These are phyloP conservation scores for Chelmon rostratus DNA, from an alignment of 2,797 vertebrate genomes.

Conservation along the genomic window DNA sequence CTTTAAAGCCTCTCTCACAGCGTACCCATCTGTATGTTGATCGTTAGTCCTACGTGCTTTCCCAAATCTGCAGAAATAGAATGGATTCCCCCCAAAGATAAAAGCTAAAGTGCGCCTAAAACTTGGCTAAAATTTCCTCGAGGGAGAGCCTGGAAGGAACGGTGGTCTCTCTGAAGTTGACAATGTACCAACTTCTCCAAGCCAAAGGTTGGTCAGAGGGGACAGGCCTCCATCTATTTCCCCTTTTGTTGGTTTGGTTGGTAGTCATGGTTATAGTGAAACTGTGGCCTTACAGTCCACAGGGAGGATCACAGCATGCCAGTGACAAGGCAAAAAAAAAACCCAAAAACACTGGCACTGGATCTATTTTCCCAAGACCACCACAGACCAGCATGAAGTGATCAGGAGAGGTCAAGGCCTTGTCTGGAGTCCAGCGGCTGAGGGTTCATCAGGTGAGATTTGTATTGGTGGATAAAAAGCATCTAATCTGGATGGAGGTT, in stretches of 20 bases:
- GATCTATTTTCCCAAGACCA: background rate
- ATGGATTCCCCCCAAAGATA: background rate
- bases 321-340: background rate
- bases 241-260: background rate
- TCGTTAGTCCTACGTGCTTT: background rate
- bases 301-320: conserved; percentile 1
- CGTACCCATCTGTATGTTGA: background rate
- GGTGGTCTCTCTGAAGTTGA: background rate
- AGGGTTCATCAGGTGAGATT: background rate
- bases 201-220: background rate
- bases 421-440: background rate
- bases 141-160: background rate
- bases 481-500: background rate
- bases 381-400: background rate
- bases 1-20: background rate
- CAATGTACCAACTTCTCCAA: background rate
- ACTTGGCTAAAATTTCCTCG: background rate
- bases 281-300: background rate
- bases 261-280: background rate
- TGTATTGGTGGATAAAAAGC: background rate
- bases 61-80: background rate
- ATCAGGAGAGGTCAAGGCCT: background rate
- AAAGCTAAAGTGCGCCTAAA: background rate
- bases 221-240: background rate
- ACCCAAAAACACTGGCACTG: background rate